These are phyloP conservation scores for Nycticorax nycticorax DNA, from an alignment of 2,113 vertebrate species.

Conservation along the genomic window DNA sequence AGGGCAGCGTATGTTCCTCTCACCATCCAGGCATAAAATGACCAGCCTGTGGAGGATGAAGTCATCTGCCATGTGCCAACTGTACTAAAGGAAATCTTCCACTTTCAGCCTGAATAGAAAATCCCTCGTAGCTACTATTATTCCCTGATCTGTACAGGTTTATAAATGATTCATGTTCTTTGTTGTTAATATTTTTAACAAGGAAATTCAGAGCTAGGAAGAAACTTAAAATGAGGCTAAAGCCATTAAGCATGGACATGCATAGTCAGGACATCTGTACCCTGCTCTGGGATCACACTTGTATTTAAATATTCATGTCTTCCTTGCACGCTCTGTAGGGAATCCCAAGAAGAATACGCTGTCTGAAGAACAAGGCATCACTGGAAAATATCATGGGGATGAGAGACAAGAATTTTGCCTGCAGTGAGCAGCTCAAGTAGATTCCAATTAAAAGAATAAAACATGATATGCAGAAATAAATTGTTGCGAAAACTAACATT, in stretches of 20 bases:
- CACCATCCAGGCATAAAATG: neutral
- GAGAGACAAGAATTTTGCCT: neutral
- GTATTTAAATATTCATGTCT: conserved; percentile 5
- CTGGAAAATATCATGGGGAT: neutral
- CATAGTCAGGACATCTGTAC: neutral
- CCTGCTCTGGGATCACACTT: neutral
- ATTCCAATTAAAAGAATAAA: neutral
- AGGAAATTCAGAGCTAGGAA: neutral
- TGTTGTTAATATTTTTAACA: neutral
- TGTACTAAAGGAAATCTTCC: neutral
- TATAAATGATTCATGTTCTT: neutral
- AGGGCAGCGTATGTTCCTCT: neutral
- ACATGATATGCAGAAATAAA: neutral
- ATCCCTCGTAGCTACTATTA: neutral
- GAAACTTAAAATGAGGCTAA: neutral
- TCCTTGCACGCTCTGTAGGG: neutral
- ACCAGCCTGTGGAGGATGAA: neutral
- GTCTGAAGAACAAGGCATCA: neutral
- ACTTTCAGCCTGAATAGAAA: neutral
- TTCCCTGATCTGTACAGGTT: neutral
- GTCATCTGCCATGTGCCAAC: neutral
- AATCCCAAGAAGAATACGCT: neutral
- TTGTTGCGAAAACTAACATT: neutral
- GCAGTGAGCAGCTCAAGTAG: neutral
- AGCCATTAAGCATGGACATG: neutral